A percentile compares a stretch with the other conserved stretches of the same genome.
These are phyloP conservation scores for Phragmatobia fuliginosa DNA, from an alignment of 2,888 invertebrate genomes.

Conservation along the genomic window DNA sequence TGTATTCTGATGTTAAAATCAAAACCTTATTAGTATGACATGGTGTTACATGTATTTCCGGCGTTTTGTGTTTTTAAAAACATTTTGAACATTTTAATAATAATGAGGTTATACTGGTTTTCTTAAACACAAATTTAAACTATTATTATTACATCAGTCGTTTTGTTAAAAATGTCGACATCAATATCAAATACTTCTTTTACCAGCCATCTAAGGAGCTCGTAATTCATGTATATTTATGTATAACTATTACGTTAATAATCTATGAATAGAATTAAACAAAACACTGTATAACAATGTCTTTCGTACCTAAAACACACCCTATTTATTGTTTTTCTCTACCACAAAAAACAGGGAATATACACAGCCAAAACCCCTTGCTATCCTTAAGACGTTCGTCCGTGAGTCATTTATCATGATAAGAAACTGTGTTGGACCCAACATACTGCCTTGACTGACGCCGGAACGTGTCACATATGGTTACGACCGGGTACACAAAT, in stretches of 20 bases:
- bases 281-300: no score
- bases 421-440: slow-evolving; percentile 2
- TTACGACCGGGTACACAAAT: neutral
- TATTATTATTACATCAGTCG: neutral
- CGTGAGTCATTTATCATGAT: neutral
- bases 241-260: no score
- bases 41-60: neutral
- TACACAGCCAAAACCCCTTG: neutral
- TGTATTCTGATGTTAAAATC: slow-evolving; percentile 3
- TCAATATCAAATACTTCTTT: no score
- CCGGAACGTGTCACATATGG: neutral
- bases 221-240: no score
- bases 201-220: no score
- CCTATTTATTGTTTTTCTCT: neutral
- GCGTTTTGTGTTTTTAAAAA: neutral
- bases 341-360: neutral
- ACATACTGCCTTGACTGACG: neutral
- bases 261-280: neutral
- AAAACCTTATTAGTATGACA: neutral
- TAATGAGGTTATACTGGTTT: neutral
- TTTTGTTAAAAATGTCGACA: no score
- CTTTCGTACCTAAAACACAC: neutral
- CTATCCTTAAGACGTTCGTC: neutral
- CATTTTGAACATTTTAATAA: neutral
- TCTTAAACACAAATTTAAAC: neutral